phyloP scores from a whole-genome alignment of 2,113 vertebrate species.

The Formicarius rufipectus region DNA sequence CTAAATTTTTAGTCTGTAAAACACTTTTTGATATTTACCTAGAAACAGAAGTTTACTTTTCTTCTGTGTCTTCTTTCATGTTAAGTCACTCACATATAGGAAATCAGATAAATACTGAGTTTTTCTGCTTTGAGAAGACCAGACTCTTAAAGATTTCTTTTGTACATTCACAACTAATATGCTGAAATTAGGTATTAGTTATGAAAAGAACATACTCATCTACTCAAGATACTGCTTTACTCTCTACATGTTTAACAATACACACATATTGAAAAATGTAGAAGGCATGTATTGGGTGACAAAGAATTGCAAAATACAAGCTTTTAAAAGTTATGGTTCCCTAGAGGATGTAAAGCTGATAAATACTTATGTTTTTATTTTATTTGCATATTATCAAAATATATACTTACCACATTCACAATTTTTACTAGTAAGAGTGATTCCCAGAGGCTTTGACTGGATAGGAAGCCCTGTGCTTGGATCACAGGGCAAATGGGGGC shows the following conservation, averaged over 20 bases:
- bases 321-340: background rate
- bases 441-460: background rate
- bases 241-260: background rate
- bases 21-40: background rate
- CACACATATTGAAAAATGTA: background rate
- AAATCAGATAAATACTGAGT: constrained; percentile 16
- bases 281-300: background rate
- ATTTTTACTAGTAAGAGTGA: background rate
- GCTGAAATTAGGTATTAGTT: background rate
- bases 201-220: background rate
- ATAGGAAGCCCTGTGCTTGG: background rate
- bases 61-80: constrained; percentile 31
- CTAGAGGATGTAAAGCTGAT: background rate
- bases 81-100: constrained; percentile 40
- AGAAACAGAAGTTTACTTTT: background rate
- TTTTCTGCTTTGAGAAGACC: background rate
- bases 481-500: background rate
- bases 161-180: background rate
- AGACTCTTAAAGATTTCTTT: background rate
- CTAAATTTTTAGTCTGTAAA: background rate
- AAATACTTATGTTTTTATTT: background rate
- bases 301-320: background rate
- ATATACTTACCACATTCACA: background rate
- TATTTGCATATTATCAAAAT: background rate
- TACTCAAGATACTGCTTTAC: background rate